Base-by-base conservation (phyloP, 2,888 invertebrate genomes). In the Latrodectus hesperus region DNA sequence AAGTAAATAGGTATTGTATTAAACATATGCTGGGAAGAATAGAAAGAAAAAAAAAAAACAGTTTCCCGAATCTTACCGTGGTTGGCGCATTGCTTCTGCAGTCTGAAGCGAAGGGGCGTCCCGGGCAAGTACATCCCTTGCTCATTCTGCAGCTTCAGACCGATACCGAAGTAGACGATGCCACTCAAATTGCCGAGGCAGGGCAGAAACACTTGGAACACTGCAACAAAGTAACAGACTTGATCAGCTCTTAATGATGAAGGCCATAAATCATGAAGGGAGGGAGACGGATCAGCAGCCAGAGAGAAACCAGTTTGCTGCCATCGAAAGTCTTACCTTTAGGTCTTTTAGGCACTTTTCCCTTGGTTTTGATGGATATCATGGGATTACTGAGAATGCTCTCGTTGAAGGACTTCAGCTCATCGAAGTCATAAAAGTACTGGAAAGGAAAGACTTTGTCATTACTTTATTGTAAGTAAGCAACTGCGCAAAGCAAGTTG, bases 1-100 rank as follows among this genome's bases (percentile, higher is more conserved):
- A 72, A 79, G 12, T 16, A n/a, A 72, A 72, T 14, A 68, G 12
- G 52, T 6, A 22, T 2, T 53, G 10, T 17, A 22, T 38, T 51
- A 12, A 51, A 52, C n/a, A 17, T 6, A 8, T 16, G 17, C 26
- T 68, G 17, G 12, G 38, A 72, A 92, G 12, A 84, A 89, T 71
- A 26, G 64, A 38, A 17, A 78, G 60, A 22, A n/a, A 22, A 64
- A 65, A 64, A 65, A 49, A 65, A 17, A 55, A 22, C 22, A 14
- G 55, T 74, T 16, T 60, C 68, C 11, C 55, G n/a, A 65, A 1
- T n/a, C 53, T 77, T 49, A 77, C 84, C 96, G 95, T 96, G 95
- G 94, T 96, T 96, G 93, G 96, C 95, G 94, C 97, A 98, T 94
- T 97, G 97, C 95, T 97, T 97, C 93, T 96, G 95, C 92, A 97